These are phyloP conservation scores for Choloepus didactylus DNA, from an alignment of 2,797 vertebrate genomes.

Conservation along the genomic window DNA sequence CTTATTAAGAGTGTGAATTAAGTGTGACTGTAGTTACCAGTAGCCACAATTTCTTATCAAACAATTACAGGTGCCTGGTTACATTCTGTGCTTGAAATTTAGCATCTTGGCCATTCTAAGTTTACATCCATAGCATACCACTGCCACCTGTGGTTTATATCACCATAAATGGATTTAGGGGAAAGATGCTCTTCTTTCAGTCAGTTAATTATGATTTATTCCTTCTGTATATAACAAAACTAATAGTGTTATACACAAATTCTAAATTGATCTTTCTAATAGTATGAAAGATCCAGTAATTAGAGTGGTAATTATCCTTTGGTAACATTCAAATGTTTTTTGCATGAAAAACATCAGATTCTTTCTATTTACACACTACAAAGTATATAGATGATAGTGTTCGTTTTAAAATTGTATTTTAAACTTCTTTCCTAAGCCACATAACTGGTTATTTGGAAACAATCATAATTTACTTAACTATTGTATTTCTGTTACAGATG, in stretches of 20 bases:
- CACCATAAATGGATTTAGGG: constrained; percentile 78
- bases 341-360: neutral
- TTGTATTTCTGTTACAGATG: constrained; percentile 66
- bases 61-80: constrained; percentile 79
- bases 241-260: constrained; percentile 64
- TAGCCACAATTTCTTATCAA: constrained; percentile 74
- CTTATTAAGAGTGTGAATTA: constrained; percentile 81
- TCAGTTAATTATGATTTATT: constrained; percentile 75
- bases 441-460: neutral
- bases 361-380: neutral
- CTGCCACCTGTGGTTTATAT: constrained; percentile 87
- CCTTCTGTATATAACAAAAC: constrained; percentile 12
- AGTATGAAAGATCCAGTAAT: constrained; percentile 69
- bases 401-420: neutral
- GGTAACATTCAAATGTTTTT: constrained; percentile 70
- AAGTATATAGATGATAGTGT: constrained; percentile 5
- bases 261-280: constrained; percentile 68
- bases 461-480: constrained; percentile 48
- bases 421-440: constrained; percentile 18
- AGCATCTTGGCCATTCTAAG: constrained; percentile 77
- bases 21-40: constrained; percentile 75
- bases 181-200: constrained; percentile 70
- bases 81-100: constrained; percentile 79
- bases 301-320: neutral
- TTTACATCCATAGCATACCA: constrained; percentile 83